A percentile compares a stretch with the other conserved stretches of the same genome.
Conservation (phyloP, 2,797 vertebrate species). For the Limosa lapponica region DNA sequence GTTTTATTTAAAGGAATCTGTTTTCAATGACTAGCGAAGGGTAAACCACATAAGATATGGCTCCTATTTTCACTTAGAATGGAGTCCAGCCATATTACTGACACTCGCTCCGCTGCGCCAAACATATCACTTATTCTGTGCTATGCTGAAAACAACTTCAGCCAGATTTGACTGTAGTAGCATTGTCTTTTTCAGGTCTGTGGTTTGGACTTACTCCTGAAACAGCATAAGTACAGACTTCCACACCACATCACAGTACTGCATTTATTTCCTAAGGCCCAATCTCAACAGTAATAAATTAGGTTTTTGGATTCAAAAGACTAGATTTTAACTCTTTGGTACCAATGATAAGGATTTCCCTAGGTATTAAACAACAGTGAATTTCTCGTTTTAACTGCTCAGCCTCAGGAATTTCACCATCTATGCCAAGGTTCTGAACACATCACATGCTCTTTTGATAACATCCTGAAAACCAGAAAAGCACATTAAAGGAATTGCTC, state of each 20-base stretch:
- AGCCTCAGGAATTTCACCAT: background rate
- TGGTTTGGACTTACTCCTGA: slow-evolving; percentile 66
- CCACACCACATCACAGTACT: slow-evolving; percentile 62
- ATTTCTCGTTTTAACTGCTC: background rate
- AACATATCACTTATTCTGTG: slow-evolving; percentile 38
- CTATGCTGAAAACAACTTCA: slow-evolving; percentile 44
- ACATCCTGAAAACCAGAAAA: background rate
- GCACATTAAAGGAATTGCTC: background rate
- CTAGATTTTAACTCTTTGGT: slow-evolving; percentile 49
- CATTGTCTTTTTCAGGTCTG: slow-evolving; percentile 61
- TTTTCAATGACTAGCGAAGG: background rate
- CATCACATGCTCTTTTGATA: background rate
- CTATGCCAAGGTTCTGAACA: background rate
- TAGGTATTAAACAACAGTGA: background rate
- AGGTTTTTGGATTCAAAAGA: slow-evolving; percentile 9
- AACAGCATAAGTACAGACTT: slow-evolving; percentile 33
- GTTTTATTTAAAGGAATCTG: slow-evolving; percentile 20
- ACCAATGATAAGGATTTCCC: slow-evolving; percentile 38
- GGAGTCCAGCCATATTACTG: slow-evolving; percentile 21
- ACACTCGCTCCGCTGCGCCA: background rate
- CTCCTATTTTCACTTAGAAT: slow-evolving; percentile 32
- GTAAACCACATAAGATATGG: slow-evolving; percentile 27
- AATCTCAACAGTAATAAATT: slow-evolving; percentile 55
- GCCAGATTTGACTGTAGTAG: slow-evolving; percentile 53
- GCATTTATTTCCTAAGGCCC: slow-evolving; percentile 52